Evolutionary conservation across 2,888 invertebrate species (phyloP).

Genomic region (Horisme vitalbata): DNA sequence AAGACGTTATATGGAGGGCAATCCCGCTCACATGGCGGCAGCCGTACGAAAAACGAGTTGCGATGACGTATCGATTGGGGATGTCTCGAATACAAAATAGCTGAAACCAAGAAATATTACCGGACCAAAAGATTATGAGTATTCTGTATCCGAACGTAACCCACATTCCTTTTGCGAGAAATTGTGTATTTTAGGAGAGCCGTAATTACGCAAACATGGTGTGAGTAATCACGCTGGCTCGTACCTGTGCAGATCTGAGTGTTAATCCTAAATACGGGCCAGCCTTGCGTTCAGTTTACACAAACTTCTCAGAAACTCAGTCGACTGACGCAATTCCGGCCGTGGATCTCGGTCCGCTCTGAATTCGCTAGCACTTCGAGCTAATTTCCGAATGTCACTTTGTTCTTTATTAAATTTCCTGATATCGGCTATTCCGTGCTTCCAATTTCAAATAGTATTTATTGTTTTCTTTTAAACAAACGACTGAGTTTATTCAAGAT

Average conservation of each 20-base stretch:
- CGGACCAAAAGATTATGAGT: not conserved
- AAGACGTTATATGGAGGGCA: conserved; percentile 75
- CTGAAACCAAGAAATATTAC: conserved; percentile 9
- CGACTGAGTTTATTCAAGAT: no score
- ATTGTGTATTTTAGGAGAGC: conserved; percentile 33
- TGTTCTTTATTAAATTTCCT: conserved; percentile 82
- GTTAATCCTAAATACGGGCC: conserved; percentile 59
- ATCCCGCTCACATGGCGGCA: conserved; percentile 63
- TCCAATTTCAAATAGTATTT: conserved; percentile 54
- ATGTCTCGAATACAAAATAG: conserved; percentile 21
- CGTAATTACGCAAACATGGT: conserved; percentile 42
- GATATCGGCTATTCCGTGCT: conserved; percentile 62
- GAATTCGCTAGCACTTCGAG: conserved; percentile 74
- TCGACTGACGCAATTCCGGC: conserved; percentile 78
- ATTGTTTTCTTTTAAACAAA: conserved; percentile 48
- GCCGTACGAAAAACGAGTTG: conserved; percentile 57
- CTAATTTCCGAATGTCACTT: conserved; percentile 82
- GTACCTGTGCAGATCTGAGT: conserved; percentile 41
- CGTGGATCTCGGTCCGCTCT: conserved; percentile 68
- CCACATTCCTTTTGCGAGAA: conserved; percentile 16
- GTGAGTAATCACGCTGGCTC: conserved; percentile 36
- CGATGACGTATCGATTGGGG: conserved; percentile 31
- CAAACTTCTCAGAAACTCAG: conserved; percentile 72
- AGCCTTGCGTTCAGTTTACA: conserved; percentile 65
- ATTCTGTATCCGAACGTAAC: conserved; percentile 5